Percentiles rank a stretch among this genome's conserved stretches.
Conservation (phyloP, 2,888 invertebrate species). For the Lottia gigantea region DNA sequence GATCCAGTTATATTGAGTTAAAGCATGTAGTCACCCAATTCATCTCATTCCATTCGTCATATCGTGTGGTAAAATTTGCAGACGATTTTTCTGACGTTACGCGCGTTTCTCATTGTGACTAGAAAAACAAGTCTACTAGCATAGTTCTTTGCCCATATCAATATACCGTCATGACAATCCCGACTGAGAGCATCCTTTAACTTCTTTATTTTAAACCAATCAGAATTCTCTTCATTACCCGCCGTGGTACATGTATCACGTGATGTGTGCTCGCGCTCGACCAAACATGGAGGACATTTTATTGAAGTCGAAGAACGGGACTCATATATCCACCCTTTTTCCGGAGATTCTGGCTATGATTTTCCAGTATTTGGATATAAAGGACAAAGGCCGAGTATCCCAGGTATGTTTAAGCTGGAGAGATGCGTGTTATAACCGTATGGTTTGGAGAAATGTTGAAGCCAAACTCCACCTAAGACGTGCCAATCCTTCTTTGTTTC, state of each 20-base stretch:
- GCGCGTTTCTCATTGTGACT: no score
- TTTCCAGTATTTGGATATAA: conserved; percentile 87
- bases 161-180: no score
- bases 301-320: conserved; percentile 30
- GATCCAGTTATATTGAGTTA: no score
- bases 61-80: no score
- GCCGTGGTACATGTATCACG: conserved; percentile 22
- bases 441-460: conserved; percentile 94
- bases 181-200: neutral
- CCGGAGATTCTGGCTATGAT: conserved; percentile 93
- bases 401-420: conserved; percentile 87
- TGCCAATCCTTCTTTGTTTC: conserved; percentile 85
- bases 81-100: no score
- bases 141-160: no score
- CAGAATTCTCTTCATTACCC: conserved; percentile 14
- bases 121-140: no score
- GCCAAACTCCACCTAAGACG: conserved; percentile 86
- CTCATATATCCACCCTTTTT: conserved; percentile 85
- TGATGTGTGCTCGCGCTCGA: conserved; percentile 37
- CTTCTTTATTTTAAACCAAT: conserved; percentile 15
- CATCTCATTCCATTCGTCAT: no score
- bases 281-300: conserved; percentile 28
- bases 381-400: conserved; percentile 89
- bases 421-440: conserved; percentile 90
- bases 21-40: no score